phyloP scores from a whole-genome alignment of 2,113 vertebrate species.

The Rhagologus leucostigma region DNA sequence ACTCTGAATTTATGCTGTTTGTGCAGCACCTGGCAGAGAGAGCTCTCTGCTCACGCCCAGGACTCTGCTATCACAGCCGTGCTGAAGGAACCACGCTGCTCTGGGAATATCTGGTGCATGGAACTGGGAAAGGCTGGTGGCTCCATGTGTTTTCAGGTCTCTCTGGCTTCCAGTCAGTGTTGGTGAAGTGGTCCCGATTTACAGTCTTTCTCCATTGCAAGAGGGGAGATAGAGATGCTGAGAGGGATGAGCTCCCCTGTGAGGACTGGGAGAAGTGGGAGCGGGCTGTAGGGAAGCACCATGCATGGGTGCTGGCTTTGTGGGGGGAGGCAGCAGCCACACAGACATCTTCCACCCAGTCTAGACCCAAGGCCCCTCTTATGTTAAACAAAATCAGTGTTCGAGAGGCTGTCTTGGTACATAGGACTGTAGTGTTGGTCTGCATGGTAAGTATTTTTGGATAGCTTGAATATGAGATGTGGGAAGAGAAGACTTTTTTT shows the following conservation, averaged over 20 bases:
- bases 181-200: neutral
- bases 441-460: neutral
- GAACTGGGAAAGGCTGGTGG: neutral
- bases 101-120: neutral
- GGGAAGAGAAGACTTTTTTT: neutral
- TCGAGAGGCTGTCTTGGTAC: neutral
- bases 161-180: neutral
- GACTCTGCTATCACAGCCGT: rapidly evolving
- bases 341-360: neutral
- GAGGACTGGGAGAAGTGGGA: neutral
- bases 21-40: neutral
- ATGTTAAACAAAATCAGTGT: rapidly evolving
- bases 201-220: rapidly evolving
- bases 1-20: neutral
- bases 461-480: neutral
- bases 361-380: neutral
- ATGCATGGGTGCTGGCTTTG: rapidly evolving
- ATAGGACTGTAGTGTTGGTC: neutral
- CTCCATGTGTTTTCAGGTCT: neutral
- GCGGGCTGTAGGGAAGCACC: neutral
- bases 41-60: rapidly evolving
- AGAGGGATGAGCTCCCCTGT: neutral
- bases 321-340: neutral
- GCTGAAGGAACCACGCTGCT: neutral
- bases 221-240: neutral